Evolutionary conservation across 2,113 vertebrate genomes (phyloP).

Genomic region (Lontra canadensis): DNA sequence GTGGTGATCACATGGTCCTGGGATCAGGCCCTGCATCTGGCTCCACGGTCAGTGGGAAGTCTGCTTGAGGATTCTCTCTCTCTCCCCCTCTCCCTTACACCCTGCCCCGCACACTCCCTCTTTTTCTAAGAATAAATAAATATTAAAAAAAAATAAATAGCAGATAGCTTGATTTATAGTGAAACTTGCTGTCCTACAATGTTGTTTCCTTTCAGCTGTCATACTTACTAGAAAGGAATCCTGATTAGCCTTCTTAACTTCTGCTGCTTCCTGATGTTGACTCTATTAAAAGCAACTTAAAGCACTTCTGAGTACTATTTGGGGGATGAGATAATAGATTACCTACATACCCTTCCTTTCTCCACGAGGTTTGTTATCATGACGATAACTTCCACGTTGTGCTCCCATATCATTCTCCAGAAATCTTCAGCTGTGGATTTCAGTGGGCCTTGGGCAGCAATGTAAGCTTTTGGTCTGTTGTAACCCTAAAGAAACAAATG

Average conservation of each 20-base stretch:
- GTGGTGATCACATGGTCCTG: neutral
- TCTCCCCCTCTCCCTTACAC: neutral
- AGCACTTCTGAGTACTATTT: neutral
- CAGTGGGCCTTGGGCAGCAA: conserved; percentile 97
- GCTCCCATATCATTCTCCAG: conserved; percentile 99
- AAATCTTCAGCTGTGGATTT: conserved; percentile 95
- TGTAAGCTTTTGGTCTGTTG: conserved; percentile 93
- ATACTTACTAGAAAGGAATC: neutral
- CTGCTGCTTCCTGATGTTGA: neutral
- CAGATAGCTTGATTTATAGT: neutral
- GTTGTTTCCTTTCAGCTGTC: neutral
- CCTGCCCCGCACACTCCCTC: neutral
- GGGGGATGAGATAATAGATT: neutral
- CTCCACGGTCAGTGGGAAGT: neutral
- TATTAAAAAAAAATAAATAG: neutral
- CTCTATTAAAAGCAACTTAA: neutral
- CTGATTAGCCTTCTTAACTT: neutral
- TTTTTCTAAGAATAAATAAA: neutral
- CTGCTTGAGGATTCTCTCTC: neutral
- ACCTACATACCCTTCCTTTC: conserved; percentile 92
- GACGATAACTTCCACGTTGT: conserved; percentile 93
- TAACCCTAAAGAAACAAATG: conserved; percentile 89
- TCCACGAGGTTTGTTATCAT: conserved; percentile 99
- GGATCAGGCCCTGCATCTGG: neutral
- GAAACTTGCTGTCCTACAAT: neutral